Percentiles rank a stretch among this genome's conserved stretches.
phyloP scores from a whole-genome alignment of 2,888 invertebrate genomes.

The Caenorhabditis imperialis region DNA sequence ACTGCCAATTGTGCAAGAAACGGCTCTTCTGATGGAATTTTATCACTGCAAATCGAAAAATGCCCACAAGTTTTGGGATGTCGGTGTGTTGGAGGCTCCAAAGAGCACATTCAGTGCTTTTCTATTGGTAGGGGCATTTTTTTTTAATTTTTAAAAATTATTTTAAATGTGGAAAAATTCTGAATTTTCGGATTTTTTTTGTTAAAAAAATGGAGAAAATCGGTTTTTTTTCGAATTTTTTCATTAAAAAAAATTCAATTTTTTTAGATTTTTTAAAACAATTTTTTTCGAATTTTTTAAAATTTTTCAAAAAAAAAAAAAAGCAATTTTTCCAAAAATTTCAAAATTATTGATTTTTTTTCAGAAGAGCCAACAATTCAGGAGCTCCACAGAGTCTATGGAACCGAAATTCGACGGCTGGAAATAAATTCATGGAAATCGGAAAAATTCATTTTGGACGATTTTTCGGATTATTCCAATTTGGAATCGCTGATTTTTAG shows the following conservation, averaged over 20 bases:
- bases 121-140: constrained; percentile 24
- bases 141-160: background rate
- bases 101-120: constrained; percentile 29
- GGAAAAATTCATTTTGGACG: constrained; percentile 24
- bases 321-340: too few species aligned
- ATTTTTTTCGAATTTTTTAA: background rate
- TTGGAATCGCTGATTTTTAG: constrained; percentile 14
- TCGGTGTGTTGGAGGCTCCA: constrained; percentile 22
- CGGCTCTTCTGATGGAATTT: background rate
- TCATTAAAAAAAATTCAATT: background rate
- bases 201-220: too few species aligned
- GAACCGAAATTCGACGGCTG: constrained; percentile 13
- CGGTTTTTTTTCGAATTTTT: constrained; percentile 5
- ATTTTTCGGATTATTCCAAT: constrained; percentile 4
- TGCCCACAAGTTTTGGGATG: constrained; percentile 45
- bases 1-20: too few species aligned
- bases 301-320: too few species aligned
- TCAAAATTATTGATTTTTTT: too few species aligned
- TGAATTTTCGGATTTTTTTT: background rate
- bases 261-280: background rate
- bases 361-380: too few species aligned
- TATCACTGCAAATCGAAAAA: constrained; percentile 13
- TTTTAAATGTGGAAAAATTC: too few species aligned
- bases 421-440: constrained; percentile 22
- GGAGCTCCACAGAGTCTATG: constrained; percentile 19